Base-by-base conservation (phyloP, 1,140 invertebrate genomes). In the Ridgeia piscesae region DNA sequence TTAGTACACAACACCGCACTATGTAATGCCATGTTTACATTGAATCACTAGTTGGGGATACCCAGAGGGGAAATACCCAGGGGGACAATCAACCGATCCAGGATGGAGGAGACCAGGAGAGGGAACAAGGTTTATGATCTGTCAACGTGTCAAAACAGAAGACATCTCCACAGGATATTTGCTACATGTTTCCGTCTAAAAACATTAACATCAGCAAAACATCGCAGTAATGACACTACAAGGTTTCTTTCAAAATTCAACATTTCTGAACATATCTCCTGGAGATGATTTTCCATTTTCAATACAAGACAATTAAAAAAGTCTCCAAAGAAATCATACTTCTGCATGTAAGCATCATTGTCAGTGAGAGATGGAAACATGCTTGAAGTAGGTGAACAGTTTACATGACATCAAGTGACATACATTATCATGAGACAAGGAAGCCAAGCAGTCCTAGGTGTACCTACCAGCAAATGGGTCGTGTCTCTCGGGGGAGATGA, bases 391-490 rank as follows among this genome's bases (percentile, higher is more conserved):
- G 58, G 58, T 77, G 27, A 17, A 77, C 58, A 77, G 58, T 77
- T 77, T 77, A 77, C 58, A 77, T 21, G 58, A 21, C 58, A 77
- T 77, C 58, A 77, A 9, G 27, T 77, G 17, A 77, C 0, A 77
- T 77, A 77, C 58, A 77, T 31, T 21, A 77, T 77, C 11, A 77
- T 17, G 11, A 77, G 17, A 77, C 58, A 77, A 6, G 42, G 42
- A 6, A 42, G 58, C 27, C 58, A 77, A 77, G 58, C 27, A 90
- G n/a, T 6, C 11, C 17, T 21, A 34, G 17, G 17, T 91, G 35
- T 91, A 91, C 34, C 99, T 98, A 97, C 99, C 98, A 94, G 98
- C 98, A 97, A 99, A 99, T 34, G 98, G 98, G 97, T 99, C 99
- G 93, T 95, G 95, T 98, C 97, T 94, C 89, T 99, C 99, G 9